A percentile compares a stretch with the other conserved stretches of the same genome.
These are phyloP conservation scores for Chymomyza amoena DNA, from an alignment of 2,888 invertebrate genomes.

Conservation along the genomic window DNA sequence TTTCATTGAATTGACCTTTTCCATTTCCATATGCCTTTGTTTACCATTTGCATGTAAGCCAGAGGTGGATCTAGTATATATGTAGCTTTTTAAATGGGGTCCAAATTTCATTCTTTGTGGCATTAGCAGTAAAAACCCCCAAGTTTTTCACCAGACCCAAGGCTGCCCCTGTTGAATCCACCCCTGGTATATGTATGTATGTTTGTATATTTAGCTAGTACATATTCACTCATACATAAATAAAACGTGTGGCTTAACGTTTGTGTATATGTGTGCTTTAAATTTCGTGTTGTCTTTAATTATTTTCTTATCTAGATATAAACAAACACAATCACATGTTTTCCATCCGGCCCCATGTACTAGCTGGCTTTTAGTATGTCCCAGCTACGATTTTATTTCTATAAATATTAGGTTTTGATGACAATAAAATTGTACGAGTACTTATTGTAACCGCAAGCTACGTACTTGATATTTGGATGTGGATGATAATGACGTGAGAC, in stretches of 20 bases:
- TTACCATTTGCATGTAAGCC: neutral
- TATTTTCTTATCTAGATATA: conserved; percentile 3
- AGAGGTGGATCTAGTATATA: too few species aligned
- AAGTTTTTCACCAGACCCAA: too few species aligned
- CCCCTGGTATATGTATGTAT: neutral
- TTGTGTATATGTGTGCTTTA: neutral
- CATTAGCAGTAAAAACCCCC: too few species aligned
- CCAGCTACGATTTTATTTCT: neutral
- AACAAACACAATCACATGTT: neutral
- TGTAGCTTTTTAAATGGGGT: too few species aligned
- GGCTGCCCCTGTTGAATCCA: too few species aligned
- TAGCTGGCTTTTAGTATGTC: neutral
- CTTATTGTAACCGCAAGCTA: neutral
- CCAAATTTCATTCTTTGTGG: too few species aligned
- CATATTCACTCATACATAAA: neutral
- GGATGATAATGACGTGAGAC: too few species aligned
- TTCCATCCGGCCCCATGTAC: neutral
- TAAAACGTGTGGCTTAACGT: neutral
- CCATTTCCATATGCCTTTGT: neutral
- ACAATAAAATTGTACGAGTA: neutral
- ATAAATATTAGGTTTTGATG: neutral
- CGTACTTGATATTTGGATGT: neutral
- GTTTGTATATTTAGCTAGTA: neutral
- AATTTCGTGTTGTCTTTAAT: conserved; percentile 3
- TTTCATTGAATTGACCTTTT: conserved; percentile 3